Evolutionary conservation across 35 echinoderm and acorn worm species (phyloP), one percentile per base, ranked within the genome.

Genomic region (Strongylocentrotus purpuratus): DNA sequence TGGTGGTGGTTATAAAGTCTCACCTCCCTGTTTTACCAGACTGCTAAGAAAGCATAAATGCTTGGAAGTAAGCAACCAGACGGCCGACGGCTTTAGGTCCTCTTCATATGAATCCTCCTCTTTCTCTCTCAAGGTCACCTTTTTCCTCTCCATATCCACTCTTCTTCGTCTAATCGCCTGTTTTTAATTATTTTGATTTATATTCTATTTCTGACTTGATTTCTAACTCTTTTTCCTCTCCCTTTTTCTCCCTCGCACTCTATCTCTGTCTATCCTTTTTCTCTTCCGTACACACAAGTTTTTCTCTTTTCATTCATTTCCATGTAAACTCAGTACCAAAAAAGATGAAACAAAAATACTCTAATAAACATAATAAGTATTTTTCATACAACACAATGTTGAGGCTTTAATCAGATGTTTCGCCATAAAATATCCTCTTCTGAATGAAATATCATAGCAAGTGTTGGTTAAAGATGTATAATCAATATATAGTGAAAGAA

Each of bases 381-480:
- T 78, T 78, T 78, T 78, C 65, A 28, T 78, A 78, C 65, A 78
- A 78, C 65, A 78, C 65, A 78, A 78, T 78, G 50, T 78, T 78
- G 65, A 78, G 65, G 65, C 65, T 28, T 78, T 78, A 78, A 28
- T 78, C 65, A 78, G 65, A 78, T 78, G 18, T 28, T n/a, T n/a
- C n/a, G 65, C 65, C 65, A 28, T 14, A 59, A 78, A 25, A 78
- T n/a, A 78, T 78, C 25, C 22, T 78, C 65, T 78, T 78, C 65
- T 78, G 65, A 78, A 78, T 78, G 65, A 78, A 78, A 78, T 78
- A 78, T 78, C 6, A 50, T 50, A 8, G 61, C 61, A 25, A 28
- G 65, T 78, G 65, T 78, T 8, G 7, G 5, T 78, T 78, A 28
- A 8, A 78, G 50, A 55, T 55, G 35, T 55, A 55, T 14, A 78